phyloP scores from a whole-genome alignment of 2,113 vertebrate species.

The Sminthopsis crassicaudata region DNA sequence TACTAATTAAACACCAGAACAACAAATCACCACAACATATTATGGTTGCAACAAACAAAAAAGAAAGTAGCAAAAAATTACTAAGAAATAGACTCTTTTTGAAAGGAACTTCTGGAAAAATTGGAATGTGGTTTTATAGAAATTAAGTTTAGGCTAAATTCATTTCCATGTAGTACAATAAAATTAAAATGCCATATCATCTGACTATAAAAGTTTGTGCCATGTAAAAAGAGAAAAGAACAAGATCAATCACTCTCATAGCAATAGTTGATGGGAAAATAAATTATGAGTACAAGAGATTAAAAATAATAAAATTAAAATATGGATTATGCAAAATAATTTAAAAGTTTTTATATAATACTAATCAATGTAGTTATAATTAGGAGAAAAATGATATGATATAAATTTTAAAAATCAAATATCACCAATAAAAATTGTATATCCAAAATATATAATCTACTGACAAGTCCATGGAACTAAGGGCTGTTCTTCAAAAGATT shows the following conservation, averaged over 20 bases:
- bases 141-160: neutral
- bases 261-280: neutral
- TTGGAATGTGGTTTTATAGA: neutral
- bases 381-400: neutral
- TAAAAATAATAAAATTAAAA: neutral
- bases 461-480: neutral
- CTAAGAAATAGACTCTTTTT: neutral
- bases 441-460: neutral
- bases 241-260: neutral
- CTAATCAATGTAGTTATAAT: neutral
- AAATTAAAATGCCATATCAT: too few species aligned
- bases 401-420: neutral
- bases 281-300: neutral
- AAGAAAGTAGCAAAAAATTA: neutral
- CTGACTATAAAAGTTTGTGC: neutral
- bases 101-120: neutral
- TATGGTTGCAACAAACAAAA: neutral
- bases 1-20: neutral
- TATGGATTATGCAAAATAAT: neutral
- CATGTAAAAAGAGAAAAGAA: neutral
- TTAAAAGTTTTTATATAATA: neutral
- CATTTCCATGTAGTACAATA: neutral
- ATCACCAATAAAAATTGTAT: neutral
- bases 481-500: neutral
- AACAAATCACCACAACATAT: neutral